Conservation (phyloP, 1,140 invertebrate species). For the Araneus ventricosus region DNA sequence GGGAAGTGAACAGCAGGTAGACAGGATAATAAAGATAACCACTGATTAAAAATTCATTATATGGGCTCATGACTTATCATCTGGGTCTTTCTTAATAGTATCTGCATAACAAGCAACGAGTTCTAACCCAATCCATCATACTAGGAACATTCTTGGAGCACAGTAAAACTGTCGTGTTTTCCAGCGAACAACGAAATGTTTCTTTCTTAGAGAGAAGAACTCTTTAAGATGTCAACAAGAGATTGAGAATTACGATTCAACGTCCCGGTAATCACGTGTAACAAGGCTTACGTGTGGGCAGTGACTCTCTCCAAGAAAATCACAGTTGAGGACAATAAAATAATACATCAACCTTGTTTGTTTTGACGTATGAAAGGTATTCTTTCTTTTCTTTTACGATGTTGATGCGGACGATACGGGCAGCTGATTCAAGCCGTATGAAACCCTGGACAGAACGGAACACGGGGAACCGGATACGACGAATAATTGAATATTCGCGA, state of each 20-base stretch:
- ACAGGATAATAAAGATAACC: neutral
- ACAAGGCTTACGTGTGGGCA: slow-evolving; percentile 32
- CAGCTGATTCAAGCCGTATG: slow-evolving; percentile 18
- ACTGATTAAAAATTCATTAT: neutral
- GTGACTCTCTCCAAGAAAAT: slow-evolving; percentile 21
- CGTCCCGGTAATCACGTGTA: slow-evolving; percentile 17
- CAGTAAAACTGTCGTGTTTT: neutral
- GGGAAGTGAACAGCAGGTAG: neutral
- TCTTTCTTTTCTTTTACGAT: neutral
- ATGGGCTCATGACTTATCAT: neutral
- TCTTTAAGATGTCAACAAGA: slow-evolving; percentile 22
- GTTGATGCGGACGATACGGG: neutral
- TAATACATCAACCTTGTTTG: slow-evolving; percentile 52
- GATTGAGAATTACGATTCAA: slow-evolving; percentile 34
- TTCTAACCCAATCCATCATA: neutral
- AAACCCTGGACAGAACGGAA: neutral
- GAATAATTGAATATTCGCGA: slow-evolving; percentile 39
- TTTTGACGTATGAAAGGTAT: slow-evolving; percentile 45
- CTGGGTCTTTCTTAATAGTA: neutral
- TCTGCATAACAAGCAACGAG: neutral
- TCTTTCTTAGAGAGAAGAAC: neutral
- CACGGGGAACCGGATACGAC: slow-evolving; percentile 20
- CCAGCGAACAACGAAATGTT: slow-evolving; percentile 10
- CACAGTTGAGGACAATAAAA: slow-evolving; percentile 41
- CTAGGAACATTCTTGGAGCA: neutral